A percentile compares a stretch with the other conserved stretches of the same genome.
Conservation (phyloP, 2,113 vertebrate genomes). For the Eublepharis macularius region DNA sequence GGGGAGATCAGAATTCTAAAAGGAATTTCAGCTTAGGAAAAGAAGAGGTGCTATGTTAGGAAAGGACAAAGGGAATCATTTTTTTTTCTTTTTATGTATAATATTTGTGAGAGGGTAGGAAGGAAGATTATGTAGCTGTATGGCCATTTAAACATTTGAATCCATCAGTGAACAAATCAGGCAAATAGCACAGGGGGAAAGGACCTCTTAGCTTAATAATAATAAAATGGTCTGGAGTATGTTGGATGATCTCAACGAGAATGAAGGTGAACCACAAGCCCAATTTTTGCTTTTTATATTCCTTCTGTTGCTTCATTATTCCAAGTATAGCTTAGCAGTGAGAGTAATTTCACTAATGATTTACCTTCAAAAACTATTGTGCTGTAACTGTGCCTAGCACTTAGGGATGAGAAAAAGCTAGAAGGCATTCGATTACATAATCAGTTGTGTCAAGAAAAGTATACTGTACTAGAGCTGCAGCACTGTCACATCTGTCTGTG, state of each 20-base stretch:
- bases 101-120: conserved; percentile 54
- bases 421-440: not conserved
- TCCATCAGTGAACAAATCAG: conserved; percentile 15
- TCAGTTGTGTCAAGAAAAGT: not conserved
- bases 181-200: not conserved
- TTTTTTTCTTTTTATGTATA: conserved; percentile 57
- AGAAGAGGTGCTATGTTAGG: conserved; percentile 58
- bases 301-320: not conserved
- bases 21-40: conserved; percentile 53
- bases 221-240: not conserved
- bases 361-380: not conserved
- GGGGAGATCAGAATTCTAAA: conserved; percentile 53
- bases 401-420: not conserved
- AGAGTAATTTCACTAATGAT: not conserved
- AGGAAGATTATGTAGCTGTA: conserved; percentile 59
- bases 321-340: not conserved
- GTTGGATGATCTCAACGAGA: conserved; percentile 8
- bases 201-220: conserved; percentile 32
- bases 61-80: conserved; percentile 68
- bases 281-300: conserved; percentile 12
- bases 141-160: conserved; percentile 56
- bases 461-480: no score
- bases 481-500: no score
- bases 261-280: conserved; percentile 28
- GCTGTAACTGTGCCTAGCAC: not conserved